phyloP scores from a whole-genome alignment of 2,888 invertebrate species.

The Hydrotaea cyrtoneurina region DNA sequence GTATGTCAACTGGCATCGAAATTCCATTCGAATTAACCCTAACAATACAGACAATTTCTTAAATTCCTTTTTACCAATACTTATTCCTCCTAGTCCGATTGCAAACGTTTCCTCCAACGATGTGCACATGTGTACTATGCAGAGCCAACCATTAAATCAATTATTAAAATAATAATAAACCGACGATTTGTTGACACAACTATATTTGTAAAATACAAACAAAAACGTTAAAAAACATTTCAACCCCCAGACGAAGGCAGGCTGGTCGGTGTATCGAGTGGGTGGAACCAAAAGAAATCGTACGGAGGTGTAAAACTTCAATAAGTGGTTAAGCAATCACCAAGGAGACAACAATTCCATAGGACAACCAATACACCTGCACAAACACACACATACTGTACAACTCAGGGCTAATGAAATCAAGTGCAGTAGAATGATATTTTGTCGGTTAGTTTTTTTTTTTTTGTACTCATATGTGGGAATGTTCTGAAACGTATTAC shows the following conservation, averaged over 20 bases:
- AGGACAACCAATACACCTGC: conserved; percentile 28
- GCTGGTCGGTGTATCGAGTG: not conserved
- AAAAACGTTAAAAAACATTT: not conserved
- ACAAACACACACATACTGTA: not conserved
- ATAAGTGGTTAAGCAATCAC: conserved; percentile 61
- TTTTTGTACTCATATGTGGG: not conserved
- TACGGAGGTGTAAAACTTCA: conserved; percentile 53
- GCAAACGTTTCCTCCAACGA: not conserved
- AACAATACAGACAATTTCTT: too few relatives aligned
- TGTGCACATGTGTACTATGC: not conserved
- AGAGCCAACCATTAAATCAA: conserved; percentile 41
- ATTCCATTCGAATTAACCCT: too few relatives aligned
- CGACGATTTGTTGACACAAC: conserved; percentile 59
- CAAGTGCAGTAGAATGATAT: conserved; percentile 39
- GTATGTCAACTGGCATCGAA: too few relatives aligned
- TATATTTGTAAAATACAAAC: conserved; percentile 18
- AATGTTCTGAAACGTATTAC: not conserved
- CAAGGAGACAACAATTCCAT: conserved; percentile 65
- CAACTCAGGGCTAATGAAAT: conserved; percentile 36
- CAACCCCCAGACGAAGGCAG: not conserved
- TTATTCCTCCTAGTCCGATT: too few relatives aligned
- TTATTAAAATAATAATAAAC: conserved; percentile 50
- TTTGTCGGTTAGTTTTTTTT: not conserved
- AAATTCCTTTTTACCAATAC: too few relatives aligned
- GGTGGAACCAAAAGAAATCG: conserved; percentile 22